Conservation (phyloP, 2,113 vertebrate species). For the Castor canadensis region DNA sequence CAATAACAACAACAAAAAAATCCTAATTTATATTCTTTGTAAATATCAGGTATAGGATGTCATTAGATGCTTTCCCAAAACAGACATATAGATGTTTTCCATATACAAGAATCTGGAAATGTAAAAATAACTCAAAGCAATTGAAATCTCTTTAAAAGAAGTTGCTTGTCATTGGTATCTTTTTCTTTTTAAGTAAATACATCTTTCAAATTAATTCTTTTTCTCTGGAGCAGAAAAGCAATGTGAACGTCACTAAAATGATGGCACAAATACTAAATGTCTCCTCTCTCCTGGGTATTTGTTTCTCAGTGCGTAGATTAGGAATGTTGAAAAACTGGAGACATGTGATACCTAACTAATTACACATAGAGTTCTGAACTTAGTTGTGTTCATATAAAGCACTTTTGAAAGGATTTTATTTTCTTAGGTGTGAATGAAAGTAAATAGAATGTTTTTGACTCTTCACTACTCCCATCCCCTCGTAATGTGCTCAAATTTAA, state of each 20-base stretch:
- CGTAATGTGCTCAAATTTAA: constrained; percentile 47
- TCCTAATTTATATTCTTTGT: constrained; percentile 67
- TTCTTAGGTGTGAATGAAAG: constrained; percentile 55
- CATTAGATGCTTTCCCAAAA: constrained; percentile 37
- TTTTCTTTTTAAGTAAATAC: constrained; percentile 9
- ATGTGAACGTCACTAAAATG: neutral
- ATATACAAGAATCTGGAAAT: constrained; percentile 74
- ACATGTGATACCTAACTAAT: neutral
- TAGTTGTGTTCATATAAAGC: constrained; percentile 31
- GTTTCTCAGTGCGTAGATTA: constrained; percentile 1
- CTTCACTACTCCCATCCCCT: neutral
- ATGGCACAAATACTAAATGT: constrained; percentile 25
- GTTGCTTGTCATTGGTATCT: constrained; percentile 11
- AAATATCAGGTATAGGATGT: constrained; percentile 57
- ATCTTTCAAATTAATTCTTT: constrained; percentile 54
- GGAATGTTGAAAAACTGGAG: neutral
- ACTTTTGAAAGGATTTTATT: constrained; percentile 47
- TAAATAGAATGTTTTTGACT: constrained; percentile 60
- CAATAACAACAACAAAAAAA: constrained; percentile 52
- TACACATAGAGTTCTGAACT: constrained; percentile 22
- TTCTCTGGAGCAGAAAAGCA: constrained; percentile 40
- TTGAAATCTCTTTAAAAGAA: constrained; percentile 58
- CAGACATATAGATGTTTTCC: constrained; percentile 52
- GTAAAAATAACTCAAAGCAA: constrained; percentile 55
- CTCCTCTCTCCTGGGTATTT: neutral